Base-by-base conservation (phyloP, 2,113 vertebrate genomes). In the Cyprinodon brontotheroides region DNA sequence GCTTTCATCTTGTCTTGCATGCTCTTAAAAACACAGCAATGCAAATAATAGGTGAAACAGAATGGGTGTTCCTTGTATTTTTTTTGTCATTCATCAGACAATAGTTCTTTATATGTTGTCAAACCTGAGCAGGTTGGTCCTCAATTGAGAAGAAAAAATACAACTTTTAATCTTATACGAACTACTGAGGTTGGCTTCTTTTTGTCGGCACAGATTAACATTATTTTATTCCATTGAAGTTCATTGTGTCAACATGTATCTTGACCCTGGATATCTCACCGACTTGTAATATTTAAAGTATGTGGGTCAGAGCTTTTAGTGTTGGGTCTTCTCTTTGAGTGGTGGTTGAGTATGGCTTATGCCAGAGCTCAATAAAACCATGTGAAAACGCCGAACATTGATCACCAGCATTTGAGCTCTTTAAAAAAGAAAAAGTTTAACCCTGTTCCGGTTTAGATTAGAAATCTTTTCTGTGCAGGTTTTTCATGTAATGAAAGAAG, bases 361-460 rank as follows among this genome's bases (percentile, higher is more conserved):
- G 29, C n/a, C 11, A 11, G 40, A 17, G 11, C 43, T 39, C 50
- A 40, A 8, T 38, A 64, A 50, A 63, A 1, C 17, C 40, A 10
- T 20, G 53, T 12, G 37, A 72, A 72, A 61, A 13, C 48, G 12
- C 45, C 50, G 20, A 87, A 68, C 76, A 79, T 72, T 87, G 68
- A 80, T 45, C 77, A 17, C 43, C 14, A 37, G 36, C 50, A 0
- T n/a, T n/a, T 5, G 3, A 45, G 17, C 14, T 65, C 45, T 73
- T 15, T 40, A 41, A 62, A 5, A 47, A 45, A 29, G 17, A 37
- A 37, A 74, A 68, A 61, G 39, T n/a, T 68, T 67, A 68, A 83
- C 57, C 29, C 57, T 17, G 11, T 70, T 70, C 22, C 40, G 4
- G 17, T 22, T 11, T 10, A 20, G 17, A 59, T 59, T n/a, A 29